Evolutionary conservation across 2,113 vertebrate genomes (phyloP).

Genomic region (Gavialis gangeticus): DNA sequence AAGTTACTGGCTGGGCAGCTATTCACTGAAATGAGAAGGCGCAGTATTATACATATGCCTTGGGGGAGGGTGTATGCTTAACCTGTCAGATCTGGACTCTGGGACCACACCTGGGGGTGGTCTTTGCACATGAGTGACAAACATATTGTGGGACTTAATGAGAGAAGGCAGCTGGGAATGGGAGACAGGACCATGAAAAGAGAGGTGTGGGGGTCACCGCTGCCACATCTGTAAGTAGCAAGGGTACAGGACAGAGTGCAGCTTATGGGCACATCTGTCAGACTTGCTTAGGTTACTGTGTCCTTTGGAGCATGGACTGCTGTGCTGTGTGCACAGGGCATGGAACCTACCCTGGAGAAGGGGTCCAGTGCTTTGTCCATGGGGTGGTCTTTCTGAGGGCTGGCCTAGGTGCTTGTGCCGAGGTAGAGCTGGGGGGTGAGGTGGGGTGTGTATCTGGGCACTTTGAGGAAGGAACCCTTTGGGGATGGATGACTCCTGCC

Average conservation of each 20-base stretch:
- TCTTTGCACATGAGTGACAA: neutral
- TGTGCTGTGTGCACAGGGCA: neutral
- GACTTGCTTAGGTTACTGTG: neutral
- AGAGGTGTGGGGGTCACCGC: neutral
- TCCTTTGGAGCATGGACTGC: neutral
- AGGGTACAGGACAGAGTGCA: no score
- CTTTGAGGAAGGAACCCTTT: neutral
- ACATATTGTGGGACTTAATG: neutral
- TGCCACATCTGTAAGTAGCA: neutral
- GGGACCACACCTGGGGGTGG: neutral
- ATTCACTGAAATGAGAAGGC: neutral
- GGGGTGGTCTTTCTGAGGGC: neutral
- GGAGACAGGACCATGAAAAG: neutral
- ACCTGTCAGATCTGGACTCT: neutral
- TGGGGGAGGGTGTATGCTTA: neutral
- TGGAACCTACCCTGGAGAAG: neutral
- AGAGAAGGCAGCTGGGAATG: neutral
- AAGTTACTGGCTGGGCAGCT: neutral
- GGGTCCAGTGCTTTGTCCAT: neutral
- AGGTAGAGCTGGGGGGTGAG: neutral
- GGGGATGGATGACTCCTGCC: neutral
- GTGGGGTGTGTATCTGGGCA: neutral
- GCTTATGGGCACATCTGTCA: neutral
- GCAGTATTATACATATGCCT: neutral
- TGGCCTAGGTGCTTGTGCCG: neutral